Evolutionary conservation across 1,140 invertebrate genomes (phyloP).

Genomic region (Meloidogyne exigua): DNA sequence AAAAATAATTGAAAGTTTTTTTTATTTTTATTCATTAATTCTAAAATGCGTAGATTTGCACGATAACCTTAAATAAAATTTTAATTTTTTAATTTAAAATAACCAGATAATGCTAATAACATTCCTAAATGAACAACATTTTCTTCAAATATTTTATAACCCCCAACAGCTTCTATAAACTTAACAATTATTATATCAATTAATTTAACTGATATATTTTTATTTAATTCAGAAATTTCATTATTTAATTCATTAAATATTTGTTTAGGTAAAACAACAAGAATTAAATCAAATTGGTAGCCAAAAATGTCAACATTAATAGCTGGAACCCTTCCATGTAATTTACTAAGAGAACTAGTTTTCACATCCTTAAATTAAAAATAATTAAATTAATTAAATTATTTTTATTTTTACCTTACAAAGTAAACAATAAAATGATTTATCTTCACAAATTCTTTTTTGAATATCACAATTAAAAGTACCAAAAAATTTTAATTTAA

Average conservation of each 20-base stretch:
- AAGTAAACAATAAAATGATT: neutral
- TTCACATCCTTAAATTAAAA: too few species aligned
- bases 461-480: neutral
- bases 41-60: neutral
- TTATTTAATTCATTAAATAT: constrained; percentile 1
- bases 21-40: neutral
- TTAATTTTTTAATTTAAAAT: neutral
- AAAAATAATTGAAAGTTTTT: neutral
- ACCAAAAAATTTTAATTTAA: neutral
- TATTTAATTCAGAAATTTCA: neutral
- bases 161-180: neutral
- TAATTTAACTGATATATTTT: neutral
- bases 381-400: too few species aligned
- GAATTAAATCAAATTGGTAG: neutral
- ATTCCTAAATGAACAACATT: neutral
- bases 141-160: neutral
- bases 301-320: neutral
- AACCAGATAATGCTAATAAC: constrained; percentile 1
- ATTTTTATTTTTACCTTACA: neutral
- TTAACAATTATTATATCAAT: neutral
- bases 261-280: neutral
- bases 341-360: neutral
- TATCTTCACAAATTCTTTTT: neutral
- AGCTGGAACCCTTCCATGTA: neutral
- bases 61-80: neutral